A percentile compares a stretch with the other conserved stretches of the same genome.
Conservation (phyloP, 2,888 invertebrate species). For the Tinea pellionella region DNA sequence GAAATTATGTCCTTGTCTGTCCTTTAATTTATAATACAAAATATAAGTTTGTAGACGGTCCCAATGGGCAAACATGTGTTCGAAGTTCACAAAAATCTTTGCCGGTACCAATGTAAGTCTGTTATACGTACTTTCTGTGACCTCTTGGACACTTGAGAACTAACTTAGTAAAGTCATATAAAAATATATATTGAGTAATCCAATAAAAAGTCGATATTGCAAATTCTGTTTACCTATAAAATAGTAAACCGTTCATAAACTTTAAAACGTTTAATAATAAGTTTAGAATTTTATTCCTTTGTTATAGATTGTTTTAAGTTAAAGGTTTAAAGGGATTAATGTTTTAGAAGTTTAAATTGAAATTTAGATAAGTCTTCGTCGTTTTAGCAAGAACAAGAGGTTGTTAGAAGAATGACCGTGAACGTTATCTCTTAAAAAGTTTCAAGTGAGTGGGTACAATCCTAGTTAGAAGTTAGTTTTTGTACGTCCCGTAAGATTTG, state of each 20-base stretch:
- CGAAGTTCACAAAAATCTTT: no score
- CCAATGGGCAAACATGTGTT: no score
- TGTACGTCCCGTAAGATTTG: background rate
- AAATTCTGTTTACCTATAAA: no score
- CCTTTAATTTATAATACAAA: no score
- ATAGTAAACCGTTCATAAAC: background rate
- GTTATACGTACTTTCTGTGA: no score
- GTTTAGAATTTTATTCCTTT: background rate
- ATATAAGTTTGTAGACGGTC: no score
- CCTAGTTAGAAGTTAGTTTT: constrained; percentile 5
- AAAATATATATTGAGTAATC: no score
- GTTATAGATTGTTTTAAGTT: constrained; percentile 2
- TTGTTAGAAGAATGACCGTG: background rate
- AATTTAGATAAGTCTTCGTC: background rate
- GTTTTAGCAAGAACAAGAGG: background rate
- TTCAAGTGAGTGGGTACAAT: constrained; percentile 5
- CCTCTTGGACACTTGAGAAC: no score
- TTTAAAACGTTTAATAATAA: constrained; percentile 1
- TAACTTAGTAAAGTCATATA: no score
- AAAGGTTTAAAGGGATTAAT: background rate
- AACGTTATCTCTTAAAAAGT: constrained; percentile 6
- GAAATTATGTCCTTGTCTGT: no score
- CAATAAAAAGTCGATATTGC: no score
- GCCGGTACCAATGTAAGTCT: no score
- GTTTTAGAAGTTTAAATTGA: background rate